Evolutionary conservation across 2,113 vertebrate genomes (phyloP), one percentile per base, ranked within the genome.

Genomic region (Maccullochella peelii): DNA sequence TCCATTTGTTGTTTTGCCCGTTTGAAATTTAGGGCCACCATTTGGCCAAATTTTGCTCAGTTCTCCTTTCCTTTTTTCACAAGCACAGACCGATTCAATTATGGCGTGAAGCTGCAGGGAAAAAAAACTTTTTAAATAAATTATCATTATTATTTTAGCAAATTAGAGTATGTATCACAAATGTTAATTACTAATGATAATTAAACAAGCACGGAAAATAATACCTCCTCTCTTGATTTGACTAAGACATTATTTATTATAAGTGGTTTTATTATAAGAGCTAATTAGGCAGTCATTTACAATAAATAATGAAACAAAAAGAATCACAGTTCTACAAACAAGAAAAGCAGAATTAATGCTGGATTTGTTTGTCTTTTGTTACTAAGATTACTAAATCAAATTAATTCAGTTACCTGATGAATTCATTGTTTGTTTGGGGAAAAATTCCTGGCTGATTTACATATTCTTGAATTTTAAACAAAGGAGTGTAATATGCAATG

Each of bases 261-360:
- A 54, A 68, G 33, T n/a, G 14, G 38, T 38, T 38, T 38, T 38
- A 38, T 38, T 38, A 38, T 38, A 7, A n/a, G 1, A 59, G 25
- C 52, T 36, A 75, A 55, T 68, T 75, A 76, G 49, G 7, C 10
- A 62, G 1, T 23, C 40, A 40, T n/a, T 63, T 61, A 55, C 30
- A 77, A 42, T 42, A 59, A 21, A 23, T 54, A 23, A 72, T 54
- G 18, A 52, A 52, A 55, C 47, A 84, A 74, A 62, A n/a, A 23
- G 42, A 3, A 2, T 15, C 18, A 50, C 49, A 36, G 49, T 83
- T 71, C 49, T 36, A 38, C 9, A 27, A 36, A 42, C 18, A 73
- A 65, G 20, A 69, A 52, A 14, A 57, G 16, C 25, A 3, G 4
- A 59, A 70, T 52, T 40, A 38, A 72, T 65, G 12, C 6, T 6